Conservation (phyloP, 2,888 invertebrate genomes). For the Pollenia angustigena region DNA sequence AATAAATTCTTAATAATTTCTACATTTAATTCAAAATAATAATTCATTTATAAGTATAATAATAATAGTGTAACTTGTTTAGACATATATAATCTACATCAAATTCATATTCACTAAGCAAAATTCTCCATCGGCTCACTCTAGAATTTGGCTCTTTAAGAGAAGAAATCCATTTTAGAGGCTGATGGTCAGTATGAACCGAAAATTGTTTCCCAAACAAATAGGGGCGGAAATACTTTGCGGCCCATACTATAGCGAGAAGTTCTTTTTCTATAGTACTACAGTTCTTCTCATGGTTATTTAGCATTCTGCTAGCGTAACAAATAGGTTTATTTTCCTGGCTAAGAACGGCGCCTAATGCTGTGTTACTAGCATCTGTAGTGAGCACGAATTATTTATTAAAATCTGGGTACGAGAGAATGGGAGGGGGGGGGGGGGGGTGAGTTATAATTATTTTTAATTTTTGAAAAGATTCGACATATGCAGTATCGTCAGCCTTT, state of each 20-base stretch:
- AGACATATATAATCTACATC: too few species aligned
- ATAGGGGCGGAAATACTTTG: conserved; percentile 4
- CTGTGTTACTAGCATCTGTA: conserved; percentile 16
- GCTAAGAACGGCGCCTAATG: conserved; percentile 15
- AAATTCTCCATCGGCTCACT: not conserved
- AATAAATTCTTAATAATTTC: too few species aligned
- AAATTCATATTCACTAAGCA: too few species aligned
- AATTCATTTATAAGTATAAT: too few species aligned
- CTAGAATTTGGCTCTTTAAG: conserved; percentile 13
- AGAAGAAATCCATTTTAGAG: not conserved
- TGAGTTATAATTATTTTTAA: not conserved
- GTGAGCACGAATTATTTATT: conserved; percentile 32
- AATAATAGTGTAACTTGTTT: too few species aligned
- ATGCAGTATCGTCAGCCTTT: not conserved
- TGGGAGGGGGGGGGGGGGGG: not conserved
- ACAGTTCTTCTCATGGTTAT: conserved; percentile 54
- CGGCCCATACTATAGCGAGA: conserved; percentile 49
- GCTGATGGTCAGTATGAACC: conserved; percentile 1
- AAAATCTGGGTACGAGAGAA: conserved; percentile 22
- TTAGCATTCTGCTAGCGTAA: conserved; percentile 13
- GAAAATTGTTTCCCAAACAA: conserved; percentile 11
- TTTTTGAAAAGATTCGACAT: conserved; percentile 15
- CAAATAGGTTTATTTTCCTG: not conserved
- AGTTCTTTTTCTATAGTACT: conserved; percentile 62
- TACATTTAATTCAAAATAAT: too few species aligned